A percentile compares a stretch with the other conserved stretches of the same genome.
Conservation (phyloP, 2,797 vertebrate genomes). For the Mormyrus hasselquistii region DNA sequence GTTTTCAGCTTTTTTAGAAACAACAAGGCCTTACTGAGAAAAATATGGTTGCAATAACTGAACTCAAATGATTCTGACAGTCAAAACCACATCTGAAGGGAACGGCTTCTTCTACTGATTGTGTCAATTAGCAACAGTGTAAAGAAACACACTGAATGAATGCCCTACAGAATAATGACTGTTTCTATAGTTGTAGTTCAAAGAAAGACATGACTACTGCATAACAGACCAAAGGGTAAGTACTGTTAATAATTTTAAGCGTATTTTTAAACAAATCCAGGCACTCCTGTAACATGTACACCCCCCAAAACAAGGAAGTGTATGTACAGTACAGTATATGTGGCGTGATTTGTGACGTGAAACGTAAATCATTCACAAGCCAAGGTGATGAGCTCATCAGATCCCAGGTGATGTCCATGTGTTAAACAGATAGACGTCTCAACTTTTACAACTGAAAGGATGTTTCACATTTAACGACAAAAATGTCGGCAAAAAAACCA, state of each 20-base stretch:
- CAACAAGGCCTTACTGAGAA: conserved; percentile 39
- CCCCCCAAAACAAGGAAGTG: conserved; percentile 31
- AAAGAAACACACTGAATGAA: conserved; percentile 43
- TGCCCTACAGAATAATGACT: conserved; percentile 32
- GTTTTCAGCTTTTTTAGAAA: conserved; percentile 37
- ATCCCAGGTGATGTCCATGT: conserved; percentile 46
- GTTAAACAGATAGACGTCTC: conserved; percentile 16
- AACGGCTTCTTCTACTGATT: conserved; percentile 46
- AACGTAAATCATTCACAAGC: conserved; percentile 40
- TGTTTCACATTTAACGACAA: conserved; percentile 9
- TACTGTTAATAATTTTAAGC: conserved; percentile 1
- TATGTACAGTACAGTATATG: conserved; percentile 28
- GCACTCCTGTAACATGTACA: not conserved
- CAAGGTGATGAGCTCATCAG: conserved; percentile 51
- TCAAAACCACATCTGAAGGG: conserved; percentile 58
- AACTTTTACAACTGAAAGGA: not conserved
- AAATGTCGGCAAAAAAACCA: not conserved
- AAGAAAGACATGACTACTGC: conserved; percentile 44
- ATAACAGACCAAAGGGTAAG: conserved; percentile 31
- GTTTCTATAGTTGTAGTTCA: conserved; percentile 38
- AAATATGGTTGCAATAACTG: conserved; percentile 61
- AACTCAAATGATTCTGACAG: conserved; percentile 47
- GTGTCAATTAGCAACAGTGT: conserved; percentile 47
- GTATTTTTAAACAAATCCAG: conserved; percentile 11
- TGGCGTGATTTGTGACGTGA: conserved; percentile 35